Base-by-base conservation (phyloP, 2,797 vertebrate genomes). In the Halcyon smyrnensis region DNA sequence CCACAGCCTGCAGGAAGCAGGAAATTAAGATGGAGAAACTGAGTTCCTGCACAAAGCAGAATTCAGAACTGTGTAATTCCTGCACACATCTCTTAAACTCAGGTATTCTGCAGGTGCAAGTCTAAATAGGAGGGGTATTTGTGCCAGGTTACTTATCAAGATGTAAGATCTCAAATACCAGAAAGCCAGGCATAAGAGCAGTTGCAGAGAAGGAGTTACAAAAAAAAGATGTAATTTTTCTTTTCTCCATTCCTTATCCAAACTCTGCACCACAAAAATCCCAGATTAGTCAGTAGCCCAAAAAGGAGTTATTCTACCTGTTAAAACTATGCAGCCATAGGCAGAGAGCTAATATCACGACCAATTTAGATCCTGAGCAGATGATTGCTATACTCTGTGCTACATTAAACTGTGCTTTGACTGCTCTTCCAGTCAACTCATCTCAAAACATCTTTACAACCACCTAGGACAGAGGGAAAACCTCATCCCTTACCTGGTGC, bases 61-160 rank as follows among this genome's bases (percentile, higher is more conserved):
- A 53, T 48, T 74, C 54, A 64, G 54, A 28, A n/a, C 3, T 1
- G 57, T 54, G 24, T 6, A 14, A 46, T 43, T 84, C 28, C 57
- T 28, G n/a, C n/a, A 71, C 5, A 8, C 2, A 0, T 8, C 36
- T 51, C 65, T 51, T 60, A 36, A 36, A 11, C 16, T 3, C 1
- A 1, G 39, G 25, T 43, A 82, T 43, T 41, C 27, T 34, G 64
- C 37, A 43, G 30, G 9, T 56, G 11, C 21, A 41, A 83, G 30
- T 30, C 50, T 34, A 16, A 57, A 25, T 8, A 20, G 12, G 7
- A 46, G 18, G 30, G 50, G 30, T 48, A 9, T 43, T 54, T 37
- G 7, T 56, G 28, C 63, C 28, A 17, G 36, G 48, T 34, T 77
- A 46, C 28, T n/a, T 27, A 20, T 12, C 23, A 32, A 18, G 57